Conservation (phyloP, 2,797 vertebrate genomes). For the Mormyrops attenuatus region DNA sequence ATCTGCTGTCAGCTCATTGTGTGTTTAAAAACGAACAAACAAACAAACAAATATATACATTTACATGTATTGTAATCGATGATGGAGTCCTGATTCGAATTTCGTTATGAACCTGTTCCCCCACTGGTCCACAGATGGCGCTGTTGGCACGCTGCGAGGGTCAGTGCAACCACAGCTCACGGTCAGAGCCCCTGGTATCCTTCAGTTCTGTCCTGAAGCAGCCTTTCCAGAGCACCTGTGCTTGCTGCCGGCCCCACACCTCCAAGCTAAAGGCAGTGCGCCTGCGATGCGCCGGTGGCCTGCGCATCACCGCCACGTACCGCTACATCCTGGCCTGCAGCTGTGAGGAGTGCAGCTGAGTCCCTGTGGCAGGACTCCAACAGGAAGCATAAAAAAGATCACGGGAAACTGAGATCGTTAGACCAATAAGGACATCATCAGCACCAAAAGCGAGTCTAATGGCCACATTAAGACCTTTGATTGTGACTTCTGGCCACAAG, state of each 20-base stretch:
- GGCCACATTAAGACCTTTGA: neutral
- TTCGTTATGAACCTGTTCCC: neutral
- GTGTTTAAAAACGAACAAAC: neutral
- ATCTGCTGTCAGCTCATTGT: neutral
- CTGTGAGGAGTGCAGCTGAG: constrained; percentile 90
- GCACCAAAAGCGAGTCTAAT: constrained; percentile 17
- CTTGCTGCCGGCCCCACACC: constrained; percentile 91
- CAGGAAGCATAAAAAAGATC: constrained; percentile 20
- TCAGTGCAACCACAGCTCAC: constrained; percentile 85
- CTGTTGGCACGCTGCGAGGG: constrained; percentile 91
- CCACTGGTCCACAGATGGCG: constrained; percentile 74
- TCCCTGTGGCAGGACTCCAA: neutral
- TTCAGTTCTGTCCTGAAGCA: constrained; percentile 93
- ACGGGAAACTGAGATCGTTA: constrained; percentile 8
- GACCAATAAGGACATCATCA: constrained; percentile 23
- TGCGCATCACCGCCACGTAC: constrained; percentile 89
- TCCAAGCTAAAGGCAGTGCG: constrained; percentile 94
- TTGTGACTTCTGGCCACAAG: neutral
- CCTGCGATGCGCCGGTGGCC: constrained; percentile 82
- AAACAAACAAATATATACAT: neutral
- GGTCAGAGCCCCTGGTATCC: constrained; percentile 89
- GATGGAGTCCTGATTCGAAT: neutral
- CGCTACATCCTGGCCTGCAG: constrained; percentile 95
- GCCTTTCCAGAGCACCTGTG: constrained; percentile 88
- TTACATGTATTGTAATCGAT: neutral